phyloP scores from a whole-genome alignment of 2,888 invertebrate genomes.

The Nephrotoma appendiculata region DNA sequence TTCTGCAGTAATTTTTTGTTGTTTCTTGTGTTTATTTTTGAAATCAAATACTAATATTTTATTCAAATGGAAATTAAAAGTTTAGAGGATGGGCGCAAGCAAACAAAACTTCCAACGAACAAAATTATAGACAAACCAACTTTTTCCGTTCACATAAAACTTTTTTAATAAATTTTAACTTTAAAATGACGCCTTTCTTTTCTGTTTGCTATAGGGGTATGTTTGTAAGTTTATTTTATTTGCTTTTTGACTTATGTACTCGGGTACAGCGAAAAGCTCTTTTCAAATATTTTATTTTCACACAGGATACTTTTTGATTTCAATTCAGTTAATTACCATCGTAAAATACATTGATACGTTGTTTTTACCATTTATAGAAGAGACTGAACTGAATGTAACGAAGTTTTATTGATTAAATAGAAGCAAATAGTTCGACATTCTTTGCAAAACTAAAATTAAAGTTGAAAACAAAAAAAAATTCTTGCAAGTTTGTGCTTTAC shows the following conservation, averaged over 20 bases:
- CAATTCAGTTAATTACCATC: too few species aligned
- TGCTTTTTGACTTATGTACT: background rate
- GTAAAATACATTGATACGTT: too few species aligned
- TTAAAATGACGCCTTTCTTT: background rate
- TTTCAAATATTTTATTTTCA: too few species aligned
- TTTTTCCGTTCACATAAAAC: background rate
- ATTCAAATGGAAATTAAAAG: background rate
- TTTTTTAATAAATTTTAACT: background rate
- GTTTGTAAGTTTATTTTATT: background rate
- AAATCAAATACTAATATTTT: background rate
- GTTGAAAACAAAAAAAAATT: background rate
- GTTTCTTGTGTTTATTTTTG: background rate
- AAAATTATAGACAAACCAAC: background rate
- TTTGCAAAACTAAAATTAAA: background rate
- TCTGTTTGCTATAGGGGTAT: background rate
- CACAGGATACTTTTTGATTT: too few species aligned
- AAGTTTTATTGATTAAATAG: background rate
- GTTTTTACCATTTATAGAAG: too few species aligned
- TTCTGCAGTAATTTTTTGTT: background rate
- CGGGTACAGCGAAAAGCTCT: too few species aligned
- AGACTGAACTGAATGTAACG: too few species aligned
- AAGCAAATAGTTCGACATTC: background rate
- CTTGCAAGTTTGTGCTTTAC: background rate
- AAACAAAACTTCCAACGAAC: background rate
- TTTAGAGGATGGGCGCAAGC: background rate